These are phyloP conservation scores for Eulemur macaco DNA, from an alignment of 2,113 vertebrate species.

Conservation along the genomic window DNA sequence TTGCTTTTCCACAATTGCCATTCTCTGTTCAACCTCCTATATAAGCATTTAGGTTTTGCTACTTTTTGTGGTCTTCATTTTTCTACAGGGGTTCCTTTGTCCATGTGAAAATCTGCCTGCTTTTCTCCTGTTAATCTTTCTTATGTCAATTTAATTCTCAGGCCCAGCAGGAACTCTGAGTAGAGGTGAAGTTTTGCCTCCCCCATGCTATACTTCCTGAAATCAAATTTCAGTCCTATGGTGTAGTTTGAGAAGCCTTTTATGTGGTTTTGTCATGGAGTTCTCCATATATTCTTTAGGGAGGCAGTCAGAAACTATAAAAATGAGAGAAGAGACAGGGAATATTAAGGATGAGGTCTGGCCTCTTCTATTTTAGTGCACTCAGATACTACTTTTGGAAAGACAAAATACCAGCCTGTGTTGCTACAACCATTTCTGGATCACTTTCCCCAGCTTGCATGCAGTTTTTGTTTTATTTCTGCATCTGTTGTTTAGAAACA, in stretches of 20 bases:
- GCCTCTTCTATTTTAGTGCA: not conserved
- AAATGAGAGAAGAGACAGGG: not conserved
- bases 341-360: not conserved
- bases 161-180: not conserved
- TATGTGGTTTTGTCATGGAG: not conserved
- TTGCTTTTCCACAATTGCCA: not conserved
- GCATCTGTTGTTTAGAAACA: not conserved
- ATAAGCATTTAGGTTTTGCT: not conserved
- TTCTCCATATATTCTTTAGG: not conserved
- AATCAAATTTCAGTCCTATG: not conserved
- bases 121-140: not conserved
- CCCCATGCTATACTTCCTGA: not conserved
- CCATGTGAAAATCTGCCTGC: not conserved
- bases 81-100: not conserved
- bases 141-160: not conserved
- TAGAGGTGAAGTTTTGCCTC: not conserved
- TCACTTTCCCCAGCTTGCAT: not conserved
- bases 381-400: not conserved
- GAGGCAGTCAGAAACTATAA: not conserved
- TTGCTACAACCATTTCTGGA: not conserved
- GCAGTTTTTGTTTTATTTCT: constrained; percentile 24
- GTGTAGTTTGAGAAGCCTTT: not conserved
- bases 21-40: not conserved
- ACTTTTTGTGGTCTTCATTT: not conserved
- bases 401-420: not conserved